Percentiles rank a stretch among this genome's conserved stretches.
These are phyloP conservation scores for Ctenodactylus gundi DNA, from an alignment of 2,113 vertebrate species.

Conservation along the genomic window DNA sequence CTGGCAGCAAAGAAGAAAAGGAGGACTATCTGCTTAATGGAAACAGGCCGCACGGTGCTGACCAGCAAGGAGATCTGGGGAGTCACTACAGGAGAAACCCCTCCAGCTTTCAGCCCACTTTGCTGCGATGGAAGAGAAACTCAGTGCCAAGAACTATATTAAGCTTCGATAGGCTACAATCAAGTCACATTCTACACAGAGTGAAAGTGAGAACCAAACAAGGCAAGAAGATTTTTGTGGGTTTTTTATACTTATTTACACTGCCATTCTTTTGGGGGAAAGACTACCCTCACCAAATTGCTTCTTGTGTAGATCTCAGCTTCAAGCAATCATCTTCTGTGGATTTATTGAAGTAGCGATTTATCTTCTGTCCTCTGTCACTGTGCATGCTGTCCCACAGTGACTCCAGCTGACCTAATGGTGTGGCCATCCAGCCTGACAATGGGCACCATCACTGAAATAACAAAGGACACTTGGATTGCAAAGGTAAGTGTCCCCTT, in stretches of 20 bases:
- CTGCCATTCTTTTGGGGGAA: conserved; percentile 8
- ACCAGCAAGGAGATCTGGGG: conserved; percentile 83
- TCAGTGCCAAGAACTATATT: conserved; percentile 75
- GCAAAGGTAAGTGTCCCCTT: not conserved
- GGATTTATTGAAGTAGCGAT: not conserved
- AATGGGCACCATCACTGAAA: not conserved
- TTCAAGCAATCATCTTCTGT: not conserved
- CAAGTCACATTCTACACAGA: conserved; percentile 40
- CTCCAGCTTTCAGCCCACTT: conserved; percentile 81
- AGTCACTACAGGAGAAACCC: conserved; percentile 84
- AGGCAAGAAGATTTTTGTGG: conserved; percentile 52
- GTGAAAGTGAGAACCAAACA: conserved; percentile 71
- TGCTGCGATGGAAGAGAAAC: conserved; percentile 80
- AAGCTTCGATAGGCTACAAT: conserved; percentile 66
- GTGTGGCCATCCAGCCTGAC: not conserved
- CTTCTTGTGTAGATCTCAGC: not conserved
- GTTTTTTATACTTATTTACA: conserved; percentile 28
- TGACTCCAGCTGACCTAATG: not conserved
- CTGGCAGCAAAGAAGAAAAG: conserved; percentile 84
- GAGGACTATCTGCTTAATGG: conserved; percentile 83
- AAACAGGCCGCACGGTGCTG: conserved; percentile 82
- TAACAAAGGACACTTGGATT: not conserved
- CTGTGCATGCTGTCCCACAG: not conserved
- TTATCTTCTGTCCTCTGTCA: not conserved
- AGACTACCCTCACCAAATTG: not conserved